These are phyloP conservation scores for Melieria picta DNA, from an alignment of 2,888 invertebrate species.

Conservation along the genomic window DNA sequence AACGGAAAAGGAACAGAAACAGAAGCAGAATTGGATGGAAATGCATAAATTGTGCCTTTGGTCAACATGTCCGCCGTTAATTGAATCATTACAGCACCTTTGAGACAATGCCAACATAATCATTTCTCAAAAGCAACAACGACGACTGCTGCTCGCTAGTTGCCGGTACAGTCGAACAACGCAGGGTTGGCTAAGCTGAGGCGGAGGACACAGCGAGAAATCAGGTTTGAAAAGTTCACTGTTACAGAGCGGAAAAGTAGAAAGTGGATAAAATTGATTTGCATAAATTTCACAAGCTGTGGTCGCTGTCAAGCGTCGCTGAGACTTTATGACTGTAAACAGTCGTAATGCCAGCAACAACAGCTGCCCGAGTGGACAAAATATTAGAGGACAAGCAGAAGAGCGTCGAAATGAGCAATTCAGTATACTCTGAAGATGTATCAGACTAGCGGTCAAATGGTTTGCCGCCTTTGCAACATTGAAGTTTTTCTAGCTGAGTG, in stretches of 20 bases:
- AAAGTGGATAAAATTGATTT: constrained; percentile 34
- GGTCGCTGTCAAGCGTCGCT: constrained; percentile 28
- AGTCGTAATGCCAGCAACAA: neutral
- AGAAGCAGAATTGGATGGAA: constrained; percentile 21
- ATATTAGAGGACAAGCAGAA: neutral
- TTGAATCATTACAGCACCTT: constrained; percentile 55
- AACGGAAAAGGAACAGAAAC: constrained; percentile 14
- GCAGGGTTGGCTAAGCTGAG: neutral
- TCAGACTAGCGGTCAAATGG: constrained; percentile 14
- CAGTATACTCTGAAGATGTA: neutral
- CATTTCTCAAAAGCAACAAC: constrained; percentile 23
- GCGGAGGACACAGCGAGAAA: too few species aligned
- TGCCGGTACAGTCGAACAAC: neutral
- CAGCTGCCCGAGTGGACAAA: neutral
- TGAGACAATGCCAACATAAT: constrained; percentile 28
- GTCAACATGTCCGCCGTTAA: constrained; percentile 54
- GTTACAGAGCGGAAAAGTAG: too few species aligned
- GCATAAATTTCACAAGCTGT: constrained; percentile 37
- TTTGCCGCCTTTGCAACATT: neutral
- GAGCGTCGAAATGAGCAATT: constrained; percentile 9
- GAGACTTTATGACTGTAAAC: constrained; percentile 33
- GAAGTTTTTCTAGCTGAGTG: neutral
- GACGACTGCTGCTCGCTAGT: neutral
- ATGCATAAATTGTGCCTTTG: constrained; percentile 45
- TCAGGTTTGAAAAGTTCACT: too few species aligned